phyloP scores from a whole-genome alignment of 2,113 vertebrate species.

The Myiozetetes cayanensis region DNA sequence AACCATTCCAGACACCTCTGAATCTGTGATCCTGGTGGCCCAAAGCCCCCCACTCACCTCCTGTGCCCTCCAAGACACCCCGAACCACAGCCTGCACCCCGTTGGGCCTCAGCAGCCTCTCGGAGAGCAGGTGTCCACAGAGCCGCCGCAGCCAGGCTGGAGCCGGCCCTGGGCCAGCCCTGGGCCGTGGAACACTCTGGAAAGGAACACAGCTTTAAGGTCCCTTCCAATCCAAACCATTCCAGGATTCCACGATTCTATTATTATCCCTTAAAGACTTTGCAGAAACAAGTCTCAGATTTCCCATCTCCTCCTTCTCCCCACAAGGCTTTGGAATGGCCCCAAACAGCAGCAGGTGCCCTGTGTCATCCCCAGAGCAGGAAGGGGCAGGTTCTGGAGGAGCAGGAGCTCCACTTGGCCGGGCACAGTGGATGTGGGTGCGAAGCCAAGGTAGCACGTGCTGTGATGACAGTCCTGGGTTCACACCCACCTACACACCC shows the following conservation, averaged over 20 bases:
- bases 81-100: slow-evolving; percentile 90
- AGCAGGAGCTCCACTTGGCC: background rate
- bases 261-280: background rate
- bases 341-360: background rate
- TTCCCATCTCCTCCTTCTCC: background rate
- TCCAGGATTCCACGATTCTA: background rate
- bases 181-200: background rate
- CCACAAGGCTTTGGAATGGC: background rate
- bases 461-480: fast-evolving
- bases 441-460: background rate
- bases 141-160: slow-evolving; percentile 88
- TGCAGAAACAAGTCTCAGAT: background rate
- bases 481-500: background rate
- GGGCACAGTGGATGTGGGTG: fast-evolving
- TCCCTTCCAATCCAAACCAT: background rate
- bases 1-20: background rate
- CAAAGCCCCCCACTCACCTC: slow-evolving; percentile 73
- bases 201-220: background rate
- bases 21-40: background rate
- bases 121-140: slow-evolving; percentile 89
- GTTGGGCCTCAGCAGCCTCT: slow-evolving; percentile 81
- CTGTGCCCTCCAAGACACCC: slow-evolving; percentile 85
- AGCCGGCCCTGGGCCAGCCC: background rate
- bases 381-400: background rate
- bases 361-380: fast-evolving